A percentile compares a stretch with the other conserved stretches of the same genome.
Evolutionary conservation across 2,888 invertebrate genomes (phyloP).

Genomic region (Pomacea canaliculata): DNA sequence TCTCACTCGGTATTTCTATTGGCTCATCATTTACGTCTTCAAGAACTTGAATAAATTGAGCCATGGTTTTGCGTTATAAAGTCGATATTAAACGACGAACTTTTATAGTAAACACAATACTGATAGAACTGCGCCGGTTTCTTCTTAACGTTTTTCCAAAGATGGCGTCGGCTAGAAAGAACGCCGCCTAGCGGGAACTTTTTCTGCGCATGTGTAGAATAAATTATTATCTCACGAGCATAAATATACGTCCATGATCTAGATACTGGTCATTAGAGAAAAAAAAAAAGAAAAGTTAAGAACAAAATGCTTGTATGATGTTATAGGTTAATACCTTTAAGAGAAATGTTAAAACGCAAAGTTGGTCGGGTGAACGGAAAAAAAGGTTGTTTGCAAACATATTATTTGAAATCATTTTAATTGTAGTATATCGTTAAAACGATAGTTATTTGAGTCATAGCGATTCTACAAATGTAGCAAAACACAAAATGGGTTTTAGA

Average conservation of each 20-base stretch:
- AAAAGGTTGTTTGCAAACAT: not conserved
- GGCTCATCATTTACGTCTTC: constrained; percentile 95
- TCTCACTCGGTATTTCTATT: constrained; percentile 94
- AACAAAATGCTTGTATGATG: no score
- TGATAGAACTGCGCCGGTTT: not conserved
- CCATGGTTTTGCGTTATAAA: constrained; percentile 42
- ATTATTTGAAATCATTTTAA: no score
- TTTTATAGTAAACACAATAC: not conserved
- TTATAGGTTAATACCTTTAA: no score
- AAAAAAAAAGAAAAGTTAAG: no score
- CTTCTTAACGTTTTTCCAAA: not conserved
- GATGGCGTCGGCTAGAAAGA: constrained; percentile 15
- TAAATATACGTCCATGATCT: no score
- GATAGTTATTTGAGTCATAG: no score
- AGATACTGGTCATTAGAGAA: not conserved
- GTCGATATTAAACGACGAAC: not conserved
- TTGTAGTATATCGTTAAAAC: no score
- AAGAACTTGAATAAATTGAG: constrained; percentile 86
- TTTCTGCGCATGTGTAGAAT: not conserved
- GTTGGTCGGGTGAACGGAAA: not conserved
- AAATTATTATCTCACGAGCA: no score
- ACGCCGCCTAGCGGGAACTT: constrained; percentile 14
- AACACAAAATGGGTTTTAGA: no score
- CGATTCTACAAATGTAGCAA: no score
- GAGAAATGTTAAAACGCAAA: no score